Percentiles rank a stretch among this genome's conserved stretches.
Evolutionary conservation across 2,113 vertebrate genomes (phyloP).

Genomic region (Thalassoma bifasciatum): DNA sequence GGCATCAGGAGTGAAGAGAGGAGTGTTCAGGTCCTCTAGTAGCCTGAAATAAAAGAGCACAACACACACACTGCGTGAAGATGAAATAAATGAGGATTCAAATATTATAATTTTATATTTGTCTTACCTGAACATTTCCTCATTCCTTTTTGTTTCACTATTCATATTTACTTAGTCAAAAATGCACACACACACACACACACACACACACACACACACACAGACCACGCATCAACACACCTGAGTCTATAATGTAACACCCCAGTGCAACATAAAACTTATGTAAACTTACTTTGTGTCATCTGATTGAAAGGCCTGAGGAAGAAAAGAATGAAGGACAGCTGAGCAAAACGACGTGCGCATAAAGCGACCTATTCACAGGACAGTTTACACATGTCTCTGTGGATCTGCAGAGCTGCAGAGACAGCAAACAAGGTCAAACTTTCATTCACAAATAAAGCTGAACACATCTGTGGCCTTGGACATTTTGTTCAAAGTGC

Average conservation of each 20-base stretch:
- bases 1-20: slow-evolving; percentile 67
- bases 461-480: neutral
- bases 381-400: neutral
- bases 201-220: neutral
- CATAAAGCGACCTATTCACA: neutral
- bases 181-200: neutral
- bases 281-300: slow-evolving; percentile 77
- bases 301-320: slow-evolving; percentile 80
- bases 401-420: slow-evolving; percentile 10
- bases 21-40: slow-evolving; percentile 70
- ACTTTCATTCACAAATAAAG: neutral
- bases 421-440: neutral
- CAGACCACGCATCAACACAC: neutral
- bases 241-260: neutral
- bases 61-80: neutral
- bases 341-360: slow-evolving; percentile 1
- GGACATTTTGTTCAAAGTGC: neutral
- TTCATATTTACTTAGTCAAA: neutral
- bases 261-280: neutral
- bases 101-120: too few relatives aligned
- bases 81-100: neutral
- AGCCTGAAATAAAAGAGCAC: slow-evolving; percentile 60
- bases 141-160: neutral
- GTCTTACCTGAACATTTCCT: neutral
- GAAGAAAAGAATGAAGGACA: slow-evolving; percentile 44